phyloP scores from a whole-genome alignment of 2,797 vertebrate species.

The Avahi laniger region DNA sequence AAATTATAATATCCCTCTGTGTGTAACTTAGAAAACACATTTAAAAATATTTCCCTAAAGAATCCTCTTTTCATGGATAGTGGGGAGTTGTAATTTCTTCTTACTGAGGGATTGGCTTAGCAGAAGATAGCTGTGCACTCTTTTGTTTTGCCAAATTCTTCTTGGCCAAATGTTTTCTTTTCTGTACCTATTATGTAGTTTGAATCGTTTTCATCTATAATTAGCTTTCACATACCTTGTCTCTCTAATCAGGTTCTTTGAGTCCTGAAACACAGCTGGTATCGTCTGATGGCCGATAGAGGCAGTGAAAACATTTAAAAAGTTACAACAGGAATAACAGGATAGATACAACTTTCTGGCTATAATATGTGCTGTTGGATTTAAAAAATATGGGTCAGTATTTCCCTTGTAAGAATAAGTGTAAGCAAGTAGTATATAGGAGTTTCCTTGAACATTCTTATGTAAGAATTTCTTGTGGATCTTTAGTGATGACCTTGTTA shows the following conservation, averaged over 20 bases:
- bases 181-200: slow-evolving; percentile 1
- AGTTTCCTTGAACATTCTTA: not conserved
- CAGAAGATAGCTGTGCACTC: not conserved
- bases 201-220: slow-evolving; percentile 35
- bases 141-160: slow-evolving; percentile 25
- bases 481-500: not conserved
- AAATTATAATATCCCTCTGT: not conserved
- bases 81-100: not conserved
- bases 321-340: not conserved
- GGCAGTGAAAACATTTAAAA: not conserved
- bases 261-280: slow-evolving; percentile 33
- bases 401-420: not conserved
- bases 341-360: not conserved
- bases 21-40: not conserved
- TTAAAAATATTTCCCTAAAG: not conserved
- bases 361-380: not conserved
- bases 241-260: slow-evolving; percentile 43
- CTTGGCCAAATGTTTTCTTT: slow-evolving; percentile 33
- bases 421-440: not conserved
- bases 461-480: not conserved
- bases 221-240: slow-evolving; percentile 46
- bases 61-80: not conserved
- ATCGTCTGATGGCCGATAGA: not conserved
- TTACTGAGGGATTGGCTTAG: not conserved
- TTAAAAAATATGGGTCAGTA: not conserved